phyloP scores from a whole-genome alignment of 2,113 vertebrate species.

The Solenodon paradoxus region DNA sequence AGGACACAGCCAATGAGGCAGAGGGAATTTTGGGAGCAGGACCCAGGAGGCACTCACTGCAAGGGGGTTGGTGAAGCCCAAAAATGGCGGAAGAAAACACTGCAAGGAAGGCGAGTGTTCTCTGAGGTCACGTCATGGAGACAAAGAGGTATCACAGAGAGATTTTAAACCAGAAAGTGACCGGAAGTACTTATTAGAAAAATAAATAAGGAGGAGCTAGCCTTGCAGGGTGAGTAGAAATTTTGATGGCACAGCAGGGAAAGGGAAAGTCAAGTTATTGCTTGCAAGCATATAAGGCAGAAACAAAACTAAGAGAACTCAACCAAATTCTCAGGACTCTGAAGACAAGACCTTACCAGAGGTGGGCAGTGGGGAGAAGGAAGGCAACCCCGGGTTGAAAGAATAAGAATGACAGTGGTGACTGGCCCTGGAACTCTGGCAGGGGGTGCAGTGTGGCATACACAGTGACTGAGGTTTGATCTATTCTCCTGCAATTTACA shows the following conservation, averaged over 20 bases:
- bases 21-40: not conserved
- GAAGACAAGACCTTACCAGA: too few species aligned
- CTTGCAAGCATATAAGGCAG: not conserved
- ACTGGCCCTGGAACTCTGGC: too few species aligned
- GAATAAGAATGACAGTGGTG: too few species aligned
- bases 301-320: too few species aligned
- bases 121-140: not conserved
- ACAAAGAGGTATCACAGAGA: not conserved
- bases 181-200: not conserved
- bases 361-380: too few species aligned
- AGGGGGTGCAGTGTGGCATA: too few species aligned
- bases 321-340: too few species aligned
- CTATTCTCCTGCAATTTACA: too few species aligned
- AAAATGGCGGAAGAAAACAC: not conserved
- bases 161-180: not conserved
- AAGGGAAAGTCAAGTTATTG: not conserved
- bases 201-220: not conserved
- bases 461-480: too few species aligned
- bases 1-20: not conserved
- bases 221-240: not conserved
- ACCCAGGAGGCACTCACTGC: not conserved
- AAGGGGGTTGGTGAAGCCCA: not conserved
- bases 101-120: fast-evolving
- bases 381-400: too few species aligned
- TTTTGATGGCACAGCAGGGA: not conserved